A percentile compares a stretch with the other conserved stretches of the same genome.
phyloP scores from a whole-genome alignment of 1,140 invertebrate genomes.

The Bombus sylvicola region DNA sequence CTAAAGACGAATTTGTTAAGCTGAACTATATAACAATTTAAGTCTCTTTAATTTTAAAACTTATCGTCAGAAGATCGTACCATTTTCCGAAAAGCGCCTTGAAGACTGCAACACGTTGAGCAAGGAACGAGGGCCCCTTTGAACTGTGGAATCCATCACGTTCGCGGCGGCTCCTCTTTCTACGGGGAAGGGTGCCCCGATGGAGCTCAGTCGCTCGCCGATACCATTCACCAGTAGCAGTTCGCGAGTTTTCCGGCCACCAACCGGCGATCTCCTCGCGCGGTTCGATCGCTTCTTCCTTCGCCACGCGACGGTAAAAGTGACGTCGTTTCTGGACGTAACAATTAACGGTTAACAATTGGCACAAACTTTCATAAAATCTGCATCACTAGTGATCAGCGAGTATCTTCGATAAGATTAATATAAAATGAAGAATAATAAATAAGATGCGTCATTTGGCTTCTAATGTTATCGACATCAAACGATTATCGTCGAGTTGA shows the following conservation, averaged over 20 bases:
- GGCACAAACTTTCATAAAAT: too few species aligned
- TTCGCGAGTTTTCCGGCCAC: constrained; percentile 66
- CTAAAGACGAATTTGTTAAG: not conserved
- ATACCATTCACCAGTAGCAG: constrained; percentile 60
- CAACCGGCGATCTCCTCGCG: constrained; percentile 5
- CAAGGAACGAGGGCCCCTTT: constrained; percentile 55
- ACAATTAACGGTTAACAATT: not conserved
- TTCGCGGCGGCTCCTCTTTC: constrained; percentile 65
- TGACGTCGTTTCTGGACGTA: not conserved
- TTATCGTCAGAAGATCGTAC: not conserved
- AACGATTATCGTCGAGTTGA: too few species aligned
- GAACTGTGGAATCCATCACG: constrained; percentile 72
- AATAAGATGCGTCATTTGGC: not conserved
- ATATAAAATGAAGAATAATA: not conserved
- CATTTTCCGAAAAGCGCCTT: constrained; percentile 22
- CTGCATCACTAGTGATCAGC: not conserved
- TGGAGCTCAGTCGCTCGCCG: constrained; percentile 40
- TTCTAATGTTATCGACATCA: not conserved
- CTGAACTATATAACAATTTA: too few species aligned
- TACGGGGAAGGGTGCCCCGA: constrained; percentile 58
- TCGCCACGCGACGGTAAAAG: not conserved
- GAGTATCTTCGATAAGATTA: not conserved
- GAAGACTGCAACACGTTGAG: constrained; percentile 32
- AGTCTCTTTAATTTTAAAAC: not conserved
- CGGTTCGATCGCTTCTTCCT: not conserved